phyloP scores from a whole-genome alignment of 64 coral and sea anemone species.

The Orbicella faveolata region DNA sequence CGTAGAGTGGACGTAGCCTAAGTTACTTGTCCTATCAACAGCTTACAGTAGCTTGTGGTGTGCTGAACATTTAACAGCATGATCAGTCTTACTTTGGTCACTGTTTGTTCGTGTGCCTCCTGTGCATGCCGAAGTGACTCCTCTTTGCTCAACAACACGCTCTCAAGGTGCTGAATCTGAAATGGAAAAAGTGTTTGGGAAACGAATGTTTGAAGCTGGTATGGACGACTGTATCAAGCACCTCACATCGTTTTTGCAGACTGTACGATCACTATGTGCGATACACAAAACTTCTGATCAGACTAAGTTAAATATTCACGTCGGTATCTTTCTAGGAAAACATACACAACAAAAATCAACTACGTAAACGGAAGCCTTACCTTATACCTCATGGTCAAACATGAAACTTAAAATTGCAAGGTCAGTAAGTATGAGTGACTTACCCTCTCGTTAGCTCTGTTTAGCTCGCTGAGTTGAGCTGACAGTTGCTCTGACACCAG shows the following conservation, averaged over 20 bases:
- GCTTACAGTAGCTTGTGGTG: no score
- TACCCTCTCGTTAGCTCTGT: constrained; percentile 83
- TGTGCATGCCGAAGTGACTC: constrained; percentile 58
- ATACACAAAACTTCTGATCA: no score
- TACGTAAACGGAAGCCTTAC: no score
- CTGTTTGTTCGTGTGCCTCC: constrained; percentile 77
- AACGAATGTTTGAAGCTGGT: no score
- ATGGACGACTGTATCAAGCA: no score
- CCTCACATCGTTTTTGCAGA: no score
- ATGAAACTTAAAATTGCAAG: not conserved
- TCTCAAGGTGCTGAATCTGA: constrained; percentile 82
- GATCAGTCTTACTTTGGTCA: constrained; percentile 68
- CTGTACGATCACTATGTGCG: no score
- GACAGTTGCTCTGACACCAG: constrained; percentile 87
- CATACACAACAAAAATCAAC: no score
- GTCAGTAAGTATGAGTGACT: not conserved
- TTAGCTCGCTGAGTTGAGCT: constrained; percentile 74
- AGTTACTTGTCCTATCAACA: no score
- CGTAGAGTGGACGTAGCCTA: no score
- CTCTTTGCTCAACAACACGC: constrained; percentile 74
- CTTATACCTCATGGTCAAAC: not conserved
- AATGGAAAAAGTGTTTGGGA: not conserved
- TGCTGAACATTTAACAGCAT: not conserved
- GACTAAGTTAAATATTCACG: no score
- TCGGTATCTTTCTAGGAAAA: no score